Conservation (phyloP, 2,113 vertebrate species). For the Ursus arctos region DNA sequence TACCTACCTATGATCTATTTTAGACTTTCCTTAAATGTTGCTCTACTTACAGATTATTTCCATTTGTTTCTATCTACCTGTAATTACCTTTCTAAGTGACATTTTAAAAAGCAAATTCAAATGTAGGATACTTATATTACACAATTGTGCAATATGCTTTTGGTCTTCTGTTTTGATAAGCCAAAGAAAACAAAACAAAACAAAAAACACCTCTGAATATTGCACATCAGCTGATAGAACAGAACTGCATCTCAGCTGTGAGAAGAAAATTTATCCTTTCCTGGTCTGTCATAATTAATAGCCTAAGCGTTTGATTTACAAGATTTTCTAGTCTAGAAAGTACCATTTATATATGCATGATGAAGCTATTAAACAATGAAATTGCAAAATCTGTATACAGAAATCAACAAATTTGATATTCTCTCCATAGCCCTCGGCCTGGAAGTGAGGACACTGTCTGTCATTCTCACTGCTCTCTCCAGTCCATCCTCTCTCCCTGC, state of each 20-base stretch:
- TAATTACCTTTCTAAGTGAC: not conserved
- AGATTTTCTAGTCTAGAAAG: not conserved
- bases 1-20: not conserved
- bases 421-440: not conserved
- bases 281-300: slow-evolving; percentile 19
- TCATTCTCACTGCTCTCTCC: not conserved
- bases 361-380: not conserved
- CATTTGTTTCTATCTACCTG: not conserved
- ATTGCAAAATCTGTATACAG: not conserved
- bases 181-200: not conserved
- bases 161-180: not conserved
- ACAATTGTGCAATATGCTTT: not conserved
- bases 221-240: not conserved
- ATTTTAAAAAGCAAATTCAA: slow-evolving; percentile 25
- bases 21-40: not conserved
- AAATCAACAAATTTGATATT: not conserved
- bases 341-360: not conserved
- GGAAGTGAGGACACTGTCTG: not conserved
- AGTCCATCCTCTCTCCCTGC: not conserved
- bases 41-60: not conserved
- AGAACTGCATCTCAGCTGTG: not conserved
- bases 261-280: not conserved
- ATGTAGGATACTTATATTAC: not conserved
- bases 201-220: not conserved
- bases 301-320: not conserved